These are phyloP conservation scores for Phoxinus phoxinus DNA, from an alignment of 2,113 vertebrate genomes.

Conservation along the genomic window DNA sequence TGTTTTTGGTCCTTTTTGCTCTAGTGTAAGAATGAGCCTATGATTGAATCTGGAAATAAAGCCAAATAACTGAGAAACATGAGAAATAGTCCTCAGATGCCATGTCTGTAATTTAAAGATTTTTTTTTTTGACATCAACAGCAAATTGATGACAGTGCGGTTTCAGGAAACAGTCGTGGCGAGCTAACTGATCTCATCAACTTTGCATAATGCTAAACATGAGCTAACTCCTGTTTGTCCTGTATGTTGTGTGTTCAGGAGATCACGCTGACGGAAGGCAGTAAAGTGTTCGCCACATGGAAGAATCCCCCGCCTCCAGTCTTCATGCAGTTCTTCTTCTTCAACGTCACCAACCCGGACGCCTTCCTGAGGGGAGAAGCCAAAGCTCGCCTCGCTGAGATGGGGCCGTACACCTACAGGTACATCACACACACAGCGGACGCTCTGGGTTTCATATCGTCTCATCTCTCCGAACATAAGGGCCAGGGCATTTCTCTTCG, in stretches of 20 bases:
- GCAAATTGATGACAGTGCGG: too few relatives aligned
- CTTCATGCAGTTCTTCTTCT: constrained; percentile 93
- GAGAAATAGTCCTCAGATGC: too few relatives aligned
- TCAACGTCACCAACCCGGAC: constrained; percentile 87
- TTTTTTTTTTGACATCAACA: too few relatives aligned
- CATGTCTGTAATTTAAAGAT: too few relatives aligned
- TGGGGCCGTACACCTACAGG: constrained; percentile 95
- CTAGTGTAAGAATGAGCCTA: too few relatives aligned
- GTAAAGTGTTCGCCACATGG: constrained; percentile 87
- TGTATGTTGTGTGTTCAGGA: constrained; percentile 72
- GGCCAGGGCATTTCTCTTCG: too few relatives aligned
- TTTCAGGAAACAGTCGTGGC: too few relatives aligned
- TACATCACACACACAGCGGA: constrained; percentile 63
- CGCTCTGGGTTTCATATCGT: background rate
- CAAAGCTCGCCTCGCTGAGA: constrained; percentile 79
- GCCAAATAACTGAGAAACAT: too few relatives aligned
- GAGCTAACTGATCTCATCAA: too few relatives aligned
- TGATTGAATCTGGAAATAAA: too few relatives aligned
- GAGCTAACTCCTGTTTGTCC: background rate
- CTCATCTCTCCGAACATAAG: too few relatives aligned
- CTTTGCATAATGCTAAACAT: background rate
- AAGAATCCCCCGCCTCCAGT: constrained; percentile 88
- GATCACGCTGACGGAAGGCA: constrained; percentile 87
- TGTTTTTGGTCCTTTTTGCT: too few relatives aligned
- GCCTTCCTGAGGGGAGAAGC: constrained; percentile 80